Evolutionary conservation across 2,797 vertebrate genomes (phyloP).

Genomic region (Scomberomorus guttatus): DNA sequence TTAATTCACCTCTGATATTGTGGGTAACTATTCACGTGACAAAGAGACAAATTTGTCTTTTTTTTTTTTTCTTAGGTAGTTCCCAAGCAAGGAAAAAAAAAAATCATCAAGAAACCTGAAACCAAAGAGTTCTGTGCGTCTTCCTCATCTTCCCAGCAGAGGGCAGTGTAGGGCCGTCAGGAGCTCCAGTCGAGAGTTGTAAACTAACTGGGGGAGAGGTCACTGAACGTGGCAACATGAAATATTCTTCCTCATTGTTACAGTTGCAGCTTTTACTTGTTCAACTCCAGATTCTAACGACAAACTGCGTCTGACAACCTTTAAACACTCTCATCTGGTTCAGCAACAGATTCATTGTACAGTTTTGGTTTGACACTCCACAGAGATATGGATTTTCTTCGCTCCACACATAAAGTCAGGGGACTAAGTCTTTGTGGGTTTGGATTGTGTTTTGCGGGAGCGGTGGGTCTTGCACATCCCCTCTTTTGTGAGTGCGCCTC

Average conservation of each 20-base stretch:
- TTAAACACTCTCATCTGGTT: constrained; percentile 1
- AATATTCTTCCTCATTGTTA: constrained; percentile 31
- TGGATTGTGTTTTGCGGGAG: neutral
- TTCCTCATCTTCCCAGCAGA: constrained; percentile 51
- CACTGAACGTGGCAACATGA: constrained; percentile 29
- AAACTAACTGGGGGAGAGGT: constrained; percentile 50
- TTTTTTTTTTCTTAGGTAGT: neutral
- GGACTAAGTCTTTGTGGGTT: neutral
- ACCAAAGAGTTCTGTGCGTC: neutral
- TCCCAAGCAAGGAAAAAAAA: neutral
- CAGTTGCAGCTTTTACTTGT: constrained; percentile 6
- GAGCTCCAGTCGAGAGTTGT: neutral
- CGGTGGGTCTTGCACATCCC: neutral
- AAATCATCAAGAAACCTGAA: constrained; percentile 1
- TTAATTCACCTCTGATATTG: neutral
- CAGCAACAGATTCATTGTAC: constrained; percentile 11
- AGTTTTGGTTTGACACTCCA: constrained; percentile 7
- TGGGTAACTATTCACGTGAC: constrained; percentile 2
- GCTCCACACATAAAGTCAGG: constrained; percentile 5
- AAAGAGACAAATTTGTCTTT: neutral
- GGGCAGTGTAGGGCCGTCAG: constrained; percentile 52
- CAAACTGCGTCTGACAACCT: neutral
- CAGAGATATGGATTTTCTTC: neutral
- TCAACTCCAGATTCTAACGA: constrained; percentile 17
- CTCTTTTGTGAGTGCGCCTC: no score